phyloP scores from a whole-genome alignment of 2,797 vertebrate species.

The Cossypha dichroa region DNA sequence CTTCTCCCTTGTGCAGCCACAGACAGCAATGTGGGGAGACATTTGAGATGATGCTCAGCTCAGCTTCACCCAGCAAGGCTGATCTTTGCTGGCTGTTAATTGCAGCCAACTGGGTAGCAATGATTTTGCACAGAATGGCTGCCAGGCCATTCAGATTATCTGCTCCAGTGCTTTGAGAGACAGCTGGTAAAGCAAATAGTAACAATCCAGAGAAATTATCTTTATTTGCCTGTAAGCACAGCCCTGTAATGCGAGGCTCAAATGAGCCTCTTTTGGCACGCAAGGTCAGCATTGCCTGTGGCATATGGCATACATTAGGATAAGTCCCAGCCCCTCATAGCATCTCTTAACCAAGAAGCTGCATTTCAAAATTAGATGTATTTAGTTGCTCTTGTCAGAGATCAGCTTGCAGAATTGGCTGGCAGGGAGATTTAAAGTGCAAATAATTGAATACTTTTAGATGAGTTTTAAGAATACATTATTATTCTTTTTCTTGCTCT shows the following conservation, averaged over 20 bases:
- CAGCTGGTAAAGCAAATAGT: slow-evolving; percentile 18
- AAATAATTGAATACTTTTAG: not conserved
- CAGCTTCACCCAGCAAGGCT: not conserved
- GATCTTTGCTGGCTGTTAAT: not conserved
- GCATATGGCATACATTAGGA: not conserved
- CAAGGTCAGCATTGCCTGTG: not conserved
- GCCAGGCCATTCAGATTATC: not conserved
- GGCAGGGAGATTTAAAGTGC: not conserved
- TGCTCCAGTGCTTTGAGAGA: not conserved
- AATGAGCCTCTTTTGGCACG: not conserved
- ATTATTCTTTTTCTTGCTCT: not conserved
- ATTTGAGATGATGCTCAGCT: not conserved
- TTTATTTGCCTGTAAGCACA: slow-evolving; percentile 16
- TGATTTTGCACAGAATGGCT: not conserved
- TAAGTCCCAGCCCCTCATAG: not conserved
- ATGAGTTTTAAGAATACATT: not conserved
- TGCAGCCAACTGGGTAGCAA: not conserved
- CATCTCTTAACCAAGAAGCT: not conserved
- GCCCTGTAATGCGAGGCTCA: not conserved
- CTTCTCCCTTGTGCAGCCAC: not conserved
- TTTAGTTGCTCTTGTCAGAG: not conserved
- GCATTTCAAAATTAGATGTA: not conserved
- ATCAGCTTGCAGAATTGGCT: not conserved
- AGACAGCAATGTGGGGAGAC: fast-evolving
- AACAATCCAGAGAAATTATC: slow-evolving; percentile 5